Base-by-base conservation (phyloP, 2,888 invertebrate genomes). In the Harpalus rubripes region DNA sequence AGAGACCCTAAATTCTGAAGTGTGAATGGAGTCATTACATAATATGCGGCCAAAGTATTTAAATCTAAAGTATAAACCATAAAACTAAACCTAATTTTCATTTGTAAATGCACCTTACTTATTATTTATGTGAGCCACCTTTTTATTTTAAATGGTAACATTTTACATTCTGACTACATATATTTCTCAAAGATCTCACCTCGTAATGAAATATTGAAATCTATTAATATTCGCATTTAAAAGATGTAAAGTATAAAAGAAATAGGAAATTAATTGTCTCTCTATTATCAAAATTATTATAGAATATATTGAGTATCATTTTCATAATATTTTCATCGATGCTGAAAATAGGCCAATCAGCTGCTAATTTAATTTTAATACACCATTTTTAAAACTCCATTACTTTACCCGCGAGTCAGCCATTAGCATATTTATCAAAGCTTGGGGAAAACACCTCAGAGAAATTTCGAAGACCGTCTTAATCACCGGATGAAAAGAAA, bases 361-460 rank as follows among this genome's bases (percentile, higher is more conserved):
- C n/a, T 7, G 7, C 39, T 68, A 68, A 68, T 68, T 68, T 68
- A 68, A 68, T 39, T 68, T 68, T 68, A 68, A 68, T 68, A 68
- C 12, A 68, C 68, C 68, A 68, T 68, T 68, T 68, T 68, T 68
- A 68, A 68, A 68, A 68, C 15, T n/a, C 15, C 68, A 68, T 68
- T 68, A 68, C 68, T 32, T 39, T 3, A 32, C 39, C 15, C 68
- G 68, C 68, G 32, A 68, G n/a, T 15, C 15, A n/a, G 26, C 10
- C 68, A 68, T 68, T 68, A 68, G 26, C 68, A 68, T 74, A 74
- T 74, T 74, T 74, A 15, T n/a, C 44, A 52, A 8, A 52, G 44
- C 44, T 12, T 52, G 44, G 6, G 44, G 44, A 52, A 52, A 52
- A 52, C 44, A 52, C 8, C 10, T 52, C 44, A 52, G 10, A 52